phyloP scores from a whole-genome alignment of 2,888 invertebrate species.

The Sphaeridia pumilis region DNA sequence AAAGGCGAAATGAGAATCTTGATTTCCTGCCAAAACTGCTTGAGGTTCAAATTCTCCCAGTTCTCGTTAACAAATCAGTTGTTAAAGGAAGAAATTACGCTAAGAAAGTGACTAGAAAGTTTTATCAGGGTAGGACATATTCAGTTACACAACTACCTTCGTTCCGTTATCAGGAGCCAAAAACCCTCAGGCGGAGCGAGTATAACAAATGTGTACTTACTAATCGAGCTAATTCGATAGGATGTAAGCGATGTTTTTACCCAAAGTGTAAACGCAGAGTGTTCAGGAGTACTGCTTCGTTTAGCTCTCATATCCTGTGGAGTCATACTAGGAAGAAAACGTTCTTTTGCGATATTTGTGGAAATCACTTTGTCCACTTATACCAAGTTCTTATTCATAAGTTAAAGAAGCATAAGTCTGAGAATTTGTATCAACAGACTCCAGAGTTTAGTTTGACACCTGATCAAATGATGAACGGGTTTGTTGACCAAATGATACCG shows the following conservation, averaged over 20 bases:
- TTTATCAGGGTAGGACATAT: background rate
- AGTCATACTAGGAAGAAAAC: conserved; percentile 42
- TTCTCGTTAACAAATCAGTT: background rate
- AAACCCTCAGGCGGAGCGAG: conserved; percentile 1
- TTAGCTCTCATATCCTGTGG: conserved; percentile 44
- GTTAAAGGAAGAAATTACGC: no score
- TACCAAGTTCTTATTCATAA: conserved; percentile 45
- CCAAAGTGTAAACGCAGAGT: conserved; percentile 20
- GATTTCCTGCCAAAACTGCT: conserved; percentile 25
- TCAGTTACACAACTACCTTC: background rate
- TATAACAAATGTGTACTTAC: conserved; percentile 13
- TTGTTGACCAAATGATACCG: background rate
- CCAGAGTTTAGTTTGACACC: background rate
- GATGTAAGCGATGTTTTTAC: conserved; percentile 27
- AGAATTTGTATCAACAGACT: no score
- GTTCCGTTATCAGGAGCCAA: conserved; percentile 14
- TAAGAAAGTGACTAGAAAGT: no score
- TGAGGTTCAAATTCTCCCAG: conserved; percentile 26
- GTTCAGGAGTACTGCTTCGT: conserved; percentile 20
- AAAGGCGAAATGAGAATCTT: conserved; percentile 25
- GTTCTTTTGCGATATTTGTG: conserved; percentile 45
- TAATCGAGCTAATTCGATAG: no score
- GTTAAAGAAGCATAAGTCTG: conserved; percentile 16
- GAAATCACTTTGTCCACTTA: conserved; percentile 42
- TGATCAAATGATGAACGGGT: background rate